Base-by-base conservation (phyloP, 1,140 invertebrate genomes). In the Ephestia elutella region DNA sequence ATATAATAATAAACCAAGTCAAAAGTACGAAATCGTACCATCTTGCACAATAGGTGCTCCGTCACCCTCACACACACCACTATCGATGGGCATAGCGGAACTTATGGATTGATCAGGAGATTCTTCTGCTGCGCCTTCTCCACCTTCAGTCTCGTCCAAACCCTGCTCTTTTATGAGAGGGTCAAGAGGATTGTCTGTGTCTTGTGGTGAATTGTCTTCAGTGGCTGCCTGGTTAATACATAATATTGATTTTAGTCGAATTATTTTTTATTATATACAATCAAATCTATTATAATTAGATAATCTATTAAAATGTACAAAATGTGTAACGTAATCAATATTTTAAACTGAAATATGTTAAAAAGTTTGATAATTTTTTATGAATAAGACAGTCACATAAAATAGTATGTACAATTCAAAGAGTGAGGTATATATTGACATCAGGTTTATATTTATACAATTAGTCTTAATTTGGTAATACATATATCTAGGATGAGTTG, bases 41-140 rank as follows among this genome's bases (percentile, higher is more conserved):
- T 87, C 85, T 58, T 82, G 80, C 56, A 80, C 78, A 25, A 81
- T 75, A 10, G 79, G 80, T 57, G 72, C 79, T 48, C 75, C 77
- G 63, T 82, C 80, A 30, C 80, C 78, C 55, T 86, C 80, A 20
- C 70, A 62, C 30, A 73, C 60, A 18, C 65, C 69, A 69, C 69
- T 70, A 54, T 76, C 75, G 53, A 81, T 80, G n/a, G 86, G 84
- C 71, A 86, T 78, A 0, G 86, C 86, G 1, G 86, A 89, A 57
- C 84, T 89, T 15, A 89, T 89, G 0, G 86, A 89, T 63, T 90
- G 89, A 49, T 90, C 89, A 5, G 89, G 89, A 49, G 86, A 89
- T 55, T 87, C 89, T 58, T 89, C 87, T 38, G 84, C 78, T 25
- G 71, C 70, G 19, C 66, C 78, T 10, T 60, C 78, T 1, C 69